Evolutionary conservation across 2,888 invertebrate species (phyloP), one percentile per base, ranked within the genome.

Genomic region (Eristalis arbustorum): DNA sequence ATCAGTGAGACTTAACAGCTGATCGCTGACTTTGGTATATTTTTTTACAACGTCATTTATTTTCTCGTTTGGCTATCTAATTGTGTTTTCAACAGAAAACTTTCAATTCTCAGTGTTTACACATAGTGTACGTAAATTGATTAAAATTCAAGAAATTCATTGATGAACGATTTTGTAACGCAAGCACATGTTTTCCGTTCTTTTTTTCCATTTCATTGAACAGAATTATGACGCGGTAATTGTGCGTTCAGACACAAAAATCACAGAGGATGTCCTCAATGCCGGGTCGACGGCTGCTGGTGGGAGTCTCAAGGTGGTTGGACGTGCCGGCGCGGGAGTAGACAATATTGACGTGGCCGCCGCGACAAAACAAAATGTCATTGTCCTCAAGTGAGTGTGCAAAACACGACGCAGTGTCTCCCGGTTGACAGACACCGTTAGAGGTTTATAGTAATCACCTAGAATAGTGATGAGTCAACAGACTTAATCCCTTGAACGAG

Each of bases 311-410:
- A 97, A 97, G 93, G 96, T 98, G 22, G 96, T 99, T 59, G 99
- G 98, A 14, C 95, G 99, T 62, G 99, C 99, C n/a, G 99, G 99
- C 6, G 99, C 98, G 1, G 99, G 99, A 3, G 98, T 99, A 4
- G 99, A 99, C 93, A 99, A 99, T 93, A 99, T 99, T 88, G 98
- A 99, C 92, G 95, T 98, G 62, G 93, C 94, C 56, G 96, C 97
- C 6, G 99, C 99, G 4, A 98, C 97, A 0, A 94, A 95, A 88
- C 95, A 95, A 89, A 97, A 97, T 89, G 94, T 99, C 89, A 94
- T 98, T 88, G 99, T 99, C 64, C 95, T 99, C 91, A 99, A 99
- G 98, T 98, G 94, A 95, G 96, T 93, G 82, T 31, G 68, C 49
- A 62, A 56, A 42, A 63, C 14, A 68, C 22, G 10, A 25, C 22